phyloP scores from a whole-genome alignment of 2,888 invertebrate species.

The Drosophila stalkeri region DNA sequence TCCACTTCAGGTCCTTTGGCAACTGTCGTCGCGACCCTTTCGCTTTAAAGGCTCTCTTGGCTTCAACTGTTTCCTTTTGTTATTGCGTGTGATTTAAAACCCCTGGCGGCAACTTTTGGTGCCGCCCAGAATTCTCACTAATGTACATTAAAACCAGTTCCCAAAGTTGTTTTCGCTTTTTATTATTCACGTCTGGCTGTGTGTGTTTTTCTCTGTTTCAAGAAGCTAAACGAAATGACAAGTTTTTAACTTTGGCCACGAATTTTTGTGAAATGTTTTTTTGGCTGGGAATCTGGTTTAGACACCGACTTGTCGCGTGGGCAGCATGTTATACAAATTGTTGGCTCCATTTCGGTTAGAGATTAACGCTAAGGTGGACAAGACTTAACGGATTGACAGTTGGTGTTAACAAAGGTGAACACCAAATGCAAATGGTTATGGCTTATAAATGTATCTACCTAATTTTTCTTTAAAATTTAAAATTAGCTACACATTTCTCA shows the following conservation, averaged over 20 bases:
- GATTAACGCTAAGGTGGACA: conserved; percentile 24
- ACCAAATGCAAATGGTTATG: conserved; percentile 24
- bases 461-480: conserved; percentile 8
- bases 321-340: conserved; percentile 65
- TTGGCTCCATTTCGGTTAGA: conserved; percentile 41
- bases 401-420: conserved; percentile 4
- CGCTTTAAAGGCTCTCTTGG: conserved; percentile 46
- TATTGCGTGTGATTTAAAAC: conserved; percentile 53
- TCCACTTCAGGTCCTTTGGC: conserved; percentile 58
- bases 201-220: conserved; percentile 21
- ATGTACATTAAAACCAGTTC: conserved; percentile 56
- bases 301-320: conserved; percentile 56
- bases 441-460: conserved; percentile 13
- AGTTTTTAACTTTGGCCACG: conserved; percentile 64
- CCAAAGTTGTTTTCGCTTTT: conserved; percentile 30
- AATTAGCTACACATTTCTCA: conserved; percentile 22
- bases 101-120: conserved; percentile 50
- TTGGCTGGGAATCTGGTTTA: conserved; percentile 36
- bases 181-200: not conserved
- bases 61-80: conserved; percentile 45
- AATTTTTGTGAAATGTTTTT: conserved; percentile 34
- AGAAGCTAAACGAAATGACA: conserved; percentile 74
- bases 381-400: conserved; percentile 25
- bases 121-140: conserved; percentile 61
- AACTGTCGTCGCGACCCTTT: conserved; percentile 71